Evolutionary conservation across 2,113 vertebrate genomes (phyloP), one percentile per base, ranked within the genome.

Genomic region (Speoplatyrhinus poulsoni): DNA sequence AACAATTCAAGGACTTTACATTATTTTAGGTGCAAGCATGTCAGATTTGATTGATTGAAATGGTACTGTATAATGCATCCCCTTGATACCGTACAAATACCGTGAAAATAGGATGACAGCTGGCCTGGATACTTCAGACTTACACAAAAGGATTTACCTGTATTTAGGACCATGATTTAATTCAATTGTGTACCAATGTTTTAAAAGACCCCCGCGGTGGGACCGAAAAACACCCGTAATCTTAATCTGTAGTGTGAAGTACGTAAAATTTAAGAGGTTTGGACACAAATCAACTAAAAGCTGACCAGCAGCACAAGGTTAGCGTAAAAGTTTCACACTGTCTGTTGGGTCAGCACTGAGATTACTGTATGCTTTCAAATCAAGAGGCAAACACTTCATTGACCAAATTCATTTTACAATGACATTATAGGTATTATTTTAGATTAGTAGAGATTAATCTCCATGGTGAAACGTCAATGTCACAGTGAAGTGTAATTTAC

Each of bases 1-100:
- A 87, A 81, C 82, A 70, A 79, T 83, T 84, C 82, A 87, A 90
- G 86, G 89, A 79, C 83, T 84, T 77, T 61, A 66, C 79, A 84
- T 86, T 62, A 82, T 86, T 83, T 86, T 52, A 59, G 85, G 69
- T 82, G 83, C 87, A 86, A 85, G 85, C 82, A 90, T 89, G 91
- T 90, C 89, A 89, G 66, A 87, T 88, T 85, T 90, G 90, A 91
- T 90, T 88, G 90, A 92, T 89, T 88, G 88, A 71, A 77, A 74
- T 86, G 87, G 85, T 82, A 41, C 36, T 41, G 36, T 41, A 84
- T 85, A 91, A 90, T 77, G 85, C 81, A 69, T 33, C 63, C 60
- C 76, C 71, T 12, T 75, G 72, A 79, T 81, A 75, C 85, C 57
- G 84, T 80, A 80, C 73, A 69, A 84, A 87, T 73, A 84, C 87